These are phyloP conservation scores for Polyploca ridens DNA, from an alignment of 2,888 invertebrate genomes.

Conservation along the genomic window DNA sequence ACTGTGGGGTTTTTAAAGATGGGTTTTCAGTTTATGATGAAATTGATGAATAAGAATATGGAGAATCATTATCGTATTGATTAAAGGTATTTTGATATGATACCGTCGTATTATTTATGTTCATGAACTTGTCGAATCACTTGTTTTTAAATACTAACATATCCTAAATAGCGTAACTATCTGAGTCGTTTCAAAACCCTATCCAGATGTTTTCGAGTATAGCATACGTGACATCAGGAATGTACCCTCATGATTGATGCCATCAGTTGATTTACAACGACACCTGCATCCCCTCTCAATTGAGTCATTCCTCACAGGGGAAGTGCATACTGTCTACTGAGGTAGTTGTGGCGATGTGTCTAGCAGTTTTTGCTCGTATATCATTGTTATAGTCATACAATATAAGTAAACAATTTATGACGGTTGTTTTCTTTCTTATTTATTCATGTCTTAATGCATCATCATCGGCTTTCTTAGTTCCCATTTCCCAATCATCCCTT, in stretches of 20 bases:
- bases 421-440: background rate
- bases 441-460: background rate
- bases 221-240: conserved; percentile 45
- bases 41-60: too few relatives aligned
- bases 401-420: background rate
- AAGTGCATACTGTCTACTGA: conserved; percentile 19
- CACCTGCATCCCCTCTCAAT: conserved; percentile 45
- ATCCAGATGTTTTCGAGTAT: conserved; percentile 23
- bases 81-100: too few relatives aligned
- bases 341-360: conserved; percentile 16
- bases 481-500: too few relatives aligned
- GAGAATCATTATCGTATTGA: too few relatives aligned
- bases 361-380: background rate
- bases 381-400: background rate
- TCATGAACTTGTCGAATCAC: too few relatives aligned
- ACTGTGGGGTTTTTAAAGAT: background rate
- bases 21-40: background rate
- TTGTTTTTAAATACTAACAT: too few relatives aligned
- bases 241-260: conserved; percentile 49
- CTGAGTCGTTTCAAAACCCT: conserved; percentile 11
- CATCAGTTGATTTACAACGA: conserved; percentile 47
- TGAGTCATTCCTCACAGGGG: conserved; percentile 18
- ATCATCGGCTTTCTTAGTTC: too few relatives aligned
- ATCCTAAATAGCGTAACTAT: background rate
- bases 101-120: too few relatives aligned